These are phyloP conservation scores for Euclidia mi DNA, from an alignment of 2,888 invertebrate genomes.

Conservation along the genomic window DNA sequence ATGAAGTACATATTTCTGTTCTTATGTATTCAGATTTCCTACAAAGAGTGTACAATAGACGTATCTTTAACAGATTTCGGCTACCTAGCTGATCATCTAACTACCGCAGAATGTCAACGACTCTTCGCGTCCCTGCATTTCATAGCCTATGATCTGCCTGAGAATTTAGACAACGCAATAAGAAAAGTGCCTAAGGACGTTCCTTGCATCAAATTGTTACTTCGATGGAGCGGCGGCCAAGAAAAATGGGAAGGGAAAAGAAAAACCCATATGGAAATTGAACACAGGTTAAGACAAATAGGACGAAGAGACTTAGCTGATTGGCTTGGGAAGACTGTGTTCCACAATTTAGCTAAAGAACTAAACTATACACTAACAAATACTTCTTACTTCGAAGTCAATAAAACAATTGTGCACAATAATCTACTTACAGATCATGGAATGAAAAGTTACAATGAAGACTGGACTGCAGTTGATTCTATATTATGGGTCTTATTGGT, in stretches of 20 bases:
- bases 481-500: slow-evolving; percentile 61
- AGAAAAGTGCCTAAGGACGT: slow-evolving; percentile 83
- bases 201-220: slow-evolving; percentile 88
- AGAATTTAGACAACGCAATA: slow-evolving; percentile 59
- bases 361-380: slow-evolving; percentile 67
- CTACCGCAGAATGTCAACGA: slow-evolving; percentile 88
- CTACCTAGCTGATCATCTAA: slow-evolving; percentile 90
- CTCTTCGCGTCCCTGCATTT: slow-evolving; percentile 90
- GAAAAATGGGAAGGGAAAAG: slow-evolving; percentile 85
- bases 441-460: slow-evolving; percentile 40
- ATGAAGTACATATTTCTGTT: slow-evolving; percentile 64
- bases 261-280: slow-evolving; percentile 89
- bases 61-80: slow-evolving; percentile 65
- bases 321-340: slow-evolving; percentile 90
- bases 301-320: slow-evolving; percentile 89
- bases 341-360: slow-evolving; percentile 87
- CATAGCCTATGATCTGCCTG: slow-evolving; percentile 65
- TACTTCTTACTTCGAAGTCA: slow-evolving; percentile 40
- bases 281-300: slow-evolving; percentile 90
- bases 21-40: slow-evolving; percentile 41
- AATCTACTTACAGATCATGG: slow-evolving; percentile 49
- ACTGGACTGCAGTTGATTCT: slow-evolving; percentile 68
- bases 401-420: slow-evolving; percentile 33
- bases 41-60: slow-evolving; percentile 69
- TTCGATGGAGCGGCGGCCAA: slow-evolving; percentile 88